Conservation (phyloP, 2,113 vertebrate species). For the Tragelaphus strepsiceros region DNA sequence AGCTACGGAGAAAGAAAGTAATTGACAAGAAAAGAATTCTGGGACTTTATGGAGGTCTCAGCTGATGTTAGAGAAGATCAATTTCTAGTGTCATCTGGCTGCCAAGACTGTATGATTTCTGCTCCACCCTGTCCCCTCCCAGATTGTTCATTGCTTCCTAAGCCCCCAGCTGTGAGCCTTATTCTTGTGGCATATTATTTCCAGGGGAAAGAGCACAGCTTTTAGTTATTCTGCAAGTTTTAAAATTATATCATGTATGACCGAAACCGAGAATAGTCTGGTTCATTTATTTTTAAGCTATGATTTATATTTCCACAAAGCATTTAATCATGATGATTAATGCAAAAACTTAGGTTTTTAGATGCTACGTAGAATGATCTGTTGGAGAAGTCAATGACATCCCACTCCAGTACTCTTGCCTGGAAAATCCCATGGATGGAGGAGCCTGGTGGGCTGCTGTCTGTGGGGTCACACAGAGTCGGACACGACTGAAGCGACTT, state of each 20-base stretch:
- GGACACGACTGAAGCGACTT: too few relatives aligned
- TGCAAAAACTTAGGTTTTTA: neutral
- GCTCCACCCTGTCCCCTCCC: accelerated
- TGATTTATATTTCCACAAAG: neutral
- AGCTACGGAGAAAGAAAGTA: neutral
- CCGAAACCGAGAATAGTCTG: neutral
- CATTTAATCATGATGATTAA: neutral
- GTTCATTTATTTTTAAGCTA: neutral
- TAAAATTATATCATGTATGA: neutral
- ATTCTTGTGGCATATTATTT: neutral
- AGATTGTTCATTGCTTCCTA: neutral
- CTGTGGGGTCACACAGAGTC: too few relatives aligned
- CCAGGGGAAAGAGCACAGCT: neutral
- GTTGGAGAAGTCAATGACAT: too few relatives aligned
- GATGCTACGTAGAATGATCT: neutral
- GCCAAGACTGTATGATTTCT: neutral
- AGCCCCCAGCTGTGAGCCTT: neutral
- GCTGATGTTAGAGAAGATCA: neutral
- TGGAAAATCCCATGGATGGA: too few relatives aligned
- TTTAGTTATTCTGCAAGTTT: neutral
- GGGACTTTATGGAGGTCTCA: neutral
- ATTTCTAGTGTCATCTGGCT: neutral
- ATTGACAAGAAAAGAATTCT: neutral
- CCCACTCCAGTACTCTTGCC: too few relatives aligned
- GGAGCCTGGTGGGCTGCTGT: too few relatives aligned